Conservation (phyloP, 1,140 invertebrate species). For the Linepithema humile region DNA sequence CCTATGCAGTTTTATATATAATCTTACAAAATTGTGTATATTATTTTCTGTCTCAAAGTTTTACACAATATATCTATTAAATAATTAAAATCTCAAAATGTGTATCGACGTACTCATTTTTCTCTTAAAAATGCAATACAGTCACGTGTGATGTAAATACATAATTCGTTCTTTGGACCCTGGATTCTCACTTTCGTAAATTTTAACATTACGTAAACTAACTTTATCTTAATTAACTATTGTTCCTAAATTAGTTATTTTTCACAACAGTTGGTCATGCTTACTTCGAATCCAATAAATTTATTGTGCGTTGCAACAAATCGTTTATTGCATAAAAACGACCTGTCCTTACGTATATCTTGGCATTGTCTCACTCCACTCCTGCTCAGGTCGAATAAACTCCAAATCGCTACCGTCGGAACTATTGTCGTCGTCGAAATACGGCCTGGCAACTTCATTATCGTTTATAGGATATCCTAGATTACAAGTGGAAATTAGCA, state of each 20-base stretch:
- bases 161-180: constrained; percentile 35
- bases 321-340: constrained; percentile 5
- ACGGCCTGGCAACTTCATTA: constrained; percentile 74
- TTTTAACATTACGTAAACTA: neutral
- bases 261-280: neutral
- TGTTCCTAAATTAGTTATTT: neutral
- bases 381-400: constrained; percentile 81
- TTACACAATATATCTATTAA: neutral
- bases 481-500: constrained; percentile 19
- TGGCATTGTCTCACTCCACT: constrained; percentile 63
- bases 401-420: constrained; percentile 83
- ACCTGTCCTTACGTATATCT: constrained; percentile 57
- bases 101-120: neutral
- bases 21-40: constrained; percentile 1
- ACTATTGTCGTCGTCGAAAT: constrained; percentile 83
- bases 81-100: constrained; percentile 5
- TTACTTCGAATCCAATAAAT: neutral
- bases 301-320: neutral
- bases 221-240: neutral
- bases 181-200: constrained; percentile 13
- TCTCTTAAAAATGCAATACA: neutral
- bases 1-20: neutral
- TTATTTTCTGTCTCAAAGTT: neutral
- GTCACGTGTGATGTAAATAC: constrained; percentile 39
- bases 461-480: constrained; percentile 44